Evolutionary conservation across 2,797 vertebrate genomes (phyloP), one percentile per base, ranked within the genome.

Genomic region (Coregonus suidteri): DNA sequence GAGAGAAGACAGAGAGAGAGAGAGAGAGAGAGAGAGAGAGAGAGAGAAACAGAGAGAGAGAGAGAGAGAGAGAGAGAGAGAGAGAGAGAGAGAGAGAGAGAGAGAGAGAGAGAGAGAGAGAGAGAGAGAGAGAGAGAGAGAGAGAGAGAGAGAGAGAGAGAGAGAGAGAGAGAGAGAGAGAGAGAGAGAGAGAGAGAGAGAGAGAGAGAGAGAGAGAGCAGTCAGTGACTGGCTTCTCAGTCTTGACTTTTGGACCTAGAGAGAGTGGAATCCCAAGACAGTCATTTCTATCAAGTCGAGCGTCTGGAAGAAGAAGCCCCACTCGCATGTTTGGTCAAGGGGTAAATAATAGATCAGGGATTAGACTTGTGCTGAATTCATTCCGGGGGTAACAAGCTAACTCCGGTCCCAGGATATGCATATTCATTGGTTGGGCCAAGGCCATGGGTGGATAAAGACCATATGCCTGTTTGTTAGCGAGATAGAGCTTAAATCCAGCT

Each of bases 311-410:
- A 16, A 64, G 59, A 64, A 35, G 91, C 92, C 91, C 91, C 92
- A 89, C 93, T 94, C 92, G 91, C 92, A 92, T 93, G 93, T 95
- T 95, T 94, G 93, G 94, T 95, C 94, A 94, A 93, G 93, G 93
- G 93, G 90, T 95, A 95, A 95, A 95, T 95, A 95, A 95, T 94
- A 94, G 93, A 94, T 94, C 93, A 93, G 94, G 93, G 94, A 95
- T 94, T 94, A 94, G 93, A 90, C 91, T 93, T 91, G 91, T 93
- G 93, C 90, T 88, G 92, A 93, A 94, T 93, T 92, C 91, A 92
- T 94, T 93, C 90, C 90, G 86, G 91, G 59, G 87, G 92, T 94
- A 95, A 94, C 94, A 93, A 93, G 93, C 93, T 91, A 13, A 88
- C 89, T 81, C 86, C 85, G 87, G 88, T 93, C 94, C 92, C 93